These are phyloP conservation scores for Pemphredon lugubris DNA, from an alignment of 2,888 invertebrate genomes.

Conservation along the genomic window DNA sequence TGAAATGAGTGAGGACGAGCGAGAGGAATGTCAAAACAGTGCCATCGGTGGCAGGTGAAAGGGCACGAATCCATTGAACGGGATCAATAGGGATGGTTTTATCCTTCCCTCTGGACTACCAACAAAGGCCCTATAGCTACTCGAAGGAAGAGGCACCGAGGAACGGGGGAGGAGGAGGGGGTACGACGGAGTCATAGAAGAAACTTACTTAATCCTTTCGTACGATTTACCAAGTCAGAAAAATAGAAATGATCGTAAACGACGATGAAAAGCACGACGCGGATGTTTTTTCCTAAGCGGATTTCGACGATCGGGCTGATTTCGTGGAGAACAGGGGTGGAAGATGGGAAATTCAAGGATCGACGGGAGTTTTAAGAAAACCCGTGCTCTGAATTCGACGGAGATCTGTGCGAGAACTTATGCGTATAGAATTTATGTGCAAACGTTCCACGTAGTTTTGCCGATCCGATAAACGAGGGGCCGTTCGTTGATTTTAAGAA, in stretches of 20 bases:
- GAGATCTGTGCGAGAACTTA: no score
- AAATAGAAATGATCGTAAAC: slow-evolving; percentile 68
- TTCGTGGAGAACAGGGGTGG: background rate
- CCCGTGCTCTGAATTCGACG: no score
- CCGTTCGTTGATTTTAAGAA: no score
- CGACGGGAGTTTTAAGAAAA: background rate
- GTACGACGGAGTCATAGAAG: slow-evolving; percentile 37
- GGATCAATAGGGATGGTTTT: slow-evolving; percentile 70
- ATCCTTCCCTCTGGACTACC: slow-evolving; percentile 55
- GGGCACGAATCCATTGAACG: slow-evolving; percentile 65
- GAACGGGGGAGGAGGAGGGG: slow-evolving; percentile 23
- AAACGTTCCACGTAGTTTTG: no score
- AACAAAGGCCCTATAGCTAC: slow-evolving; percentile 55
- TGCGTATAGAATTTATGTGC: no score
- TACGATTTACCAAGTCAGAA: slow-evolving; percentile 69
- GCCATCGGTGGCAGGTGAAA: slow-evolving; percentile 65
- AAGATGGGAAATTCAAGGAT: background rate
- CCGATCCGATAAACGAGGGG: no score
- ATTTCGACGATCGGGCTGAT: slow-evolving; percentile 50
- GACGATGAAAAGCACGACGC: slow-evolving; percentile 55
- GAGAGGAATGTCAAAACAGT: slow-evolving; percentile 72
- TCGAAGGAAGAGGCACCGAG: no score
- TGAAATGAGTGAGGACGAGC: slow-evolving; percentile 54
- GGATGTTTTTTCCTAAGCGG: slow-evolving; percentile 65
- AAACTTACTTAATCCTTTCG: slow-evolving; percentile 66